phyloP scores from a whole-genome alignment of 2,113 vertebrate species.

The Syrmaticus mikado region DNA sequence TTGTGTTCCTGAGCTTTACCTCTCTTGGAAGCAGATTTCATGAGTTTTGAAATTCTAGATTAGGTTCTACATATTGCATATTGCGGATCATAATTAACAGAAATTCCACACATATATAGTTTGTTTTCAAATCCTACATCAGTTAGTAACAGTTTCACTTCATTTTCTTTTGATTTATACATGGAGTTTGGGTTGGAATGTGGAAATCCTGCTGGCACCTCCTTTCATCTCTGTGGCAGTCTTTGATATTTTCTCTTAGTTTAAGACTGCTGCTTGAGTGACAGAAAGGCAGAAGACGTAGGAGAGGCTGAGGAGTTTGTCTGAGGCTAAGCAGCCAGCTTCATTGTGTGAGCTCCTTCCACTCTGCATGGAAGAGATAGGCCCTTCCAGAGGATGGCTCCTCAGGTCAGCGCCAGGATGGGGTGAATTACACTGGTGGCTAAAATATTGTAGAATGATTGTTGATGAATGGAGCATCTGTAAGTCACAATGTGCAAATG shows the following conservation, averaged over 20 bases:
- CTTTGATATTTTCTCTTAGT: background rate
- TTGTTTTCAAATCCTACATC: background rate
- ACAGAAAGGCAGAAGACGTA: background rate
- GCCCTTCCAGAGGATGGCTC: background rate
- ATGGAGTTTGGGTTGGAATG: background rate
- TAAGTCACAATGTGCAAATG: background rate
- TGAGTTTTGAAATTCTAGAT: background rate
- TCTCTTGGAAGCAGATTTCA: background rate
- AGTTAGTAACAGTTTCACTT: background rate
- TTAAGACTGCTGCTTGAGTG: background rate
- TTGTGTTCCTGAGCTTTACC: background rate
- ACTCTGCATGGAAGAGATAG: accelerated
- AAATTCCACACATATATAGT: background rate
- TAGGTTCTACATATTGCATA: background rate
- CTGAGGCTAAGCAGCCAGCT: background rate
- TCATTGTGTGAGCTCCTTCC: background rate
- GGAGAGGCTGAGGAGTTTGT: background rate
- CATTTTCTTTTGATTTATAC: background rate
- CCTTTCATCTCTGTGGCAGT: background rate
- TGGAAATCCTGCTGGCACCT: background rate
- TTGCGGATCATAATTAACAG: background rate
- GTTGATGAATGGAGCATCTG: background rate
- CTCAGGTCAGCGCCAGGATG: background rate
- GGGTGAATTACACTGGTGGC: background rate
- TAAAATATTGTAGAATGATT: background rate